phyloP scores from a whole-genome alignment of 2,113 vertebrate species.

The Struthio camelus region DNA sequence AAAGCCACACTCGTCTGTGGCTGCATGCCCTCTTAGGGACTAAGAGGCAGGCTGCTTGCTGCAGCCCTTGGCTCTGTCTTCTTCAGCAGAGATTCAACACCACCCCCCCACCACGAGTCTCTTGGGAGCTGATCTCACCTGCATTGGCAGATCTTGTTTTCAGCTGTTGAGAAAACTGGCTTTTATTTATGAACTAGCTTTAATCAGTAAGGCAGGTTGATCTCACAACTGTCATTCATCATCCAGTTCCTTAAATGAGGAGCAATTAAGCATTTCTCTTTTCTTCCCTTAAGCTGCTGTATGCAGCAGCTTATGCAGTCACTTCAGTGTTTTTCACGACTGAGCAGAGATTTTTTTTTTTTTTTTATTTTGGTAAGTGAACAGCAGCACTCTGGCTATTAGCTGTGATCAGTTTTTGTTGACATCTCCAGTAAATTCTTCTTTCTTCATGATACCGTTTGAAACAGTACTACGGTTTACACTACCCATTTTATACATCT shows the following conservation, averaged over 20 bases:
- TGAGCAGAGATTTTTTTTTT: background rate
- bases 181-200: background rate
- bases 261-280: background rate
- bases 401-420: background rate
- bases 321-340: background rate
- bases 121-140: background rate
- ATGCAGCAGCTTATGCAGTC: background rate
- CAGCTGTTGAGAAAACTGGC: background rate
- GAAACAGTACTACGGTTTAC: background rate
- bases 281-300: no score
- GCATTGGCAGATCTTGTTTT: background rate
- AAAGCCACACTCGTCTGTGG: background rate
- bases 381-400: background rate
- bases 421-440: background rate
- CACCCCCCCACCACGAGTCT: background rate
- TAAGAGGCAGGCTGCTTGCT: background rate
- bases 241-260: background rate
- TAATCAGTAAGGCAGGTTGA: background rate
- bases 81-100: background rate
- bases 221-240: background rate
- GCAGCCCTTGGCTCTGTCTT: background rate
- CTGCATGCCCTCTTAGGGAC: background rate
- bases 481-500: background rate
- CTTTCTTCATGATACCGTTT: background rate
- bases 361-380: no score